These are phyloP conservation scores for Sesia apiformis DNA, from an alignment of 2,888 invertebrate genomes.

Conservation along the genomic window DNA sequence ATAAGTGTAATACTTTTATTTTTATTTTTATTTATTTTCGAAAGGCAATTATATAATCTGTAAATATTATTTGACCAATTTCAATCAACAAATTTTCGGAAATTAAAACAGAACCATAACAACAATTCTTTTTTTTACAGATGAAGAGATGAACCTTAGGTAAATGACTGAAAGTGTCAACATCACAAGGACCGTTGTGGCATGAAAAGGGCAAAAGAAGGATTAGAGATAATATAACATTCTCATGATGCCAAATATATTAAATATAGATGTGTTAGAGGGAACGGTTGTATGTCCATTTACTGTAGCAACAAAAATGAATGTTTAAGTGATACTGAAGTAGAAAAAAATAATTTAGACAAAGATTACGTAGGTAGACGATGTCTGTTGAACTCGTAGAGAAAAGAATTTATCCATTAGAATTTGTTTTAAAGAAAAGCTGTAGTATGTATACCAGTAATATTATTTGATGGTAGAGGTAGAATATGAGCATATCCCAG, in stretches of 20 bases:
- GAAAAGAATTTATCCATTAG: constrained; percentile 45
- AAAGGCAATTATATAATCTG: no score
- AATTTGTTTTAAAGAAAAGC: constrained; percentile 27
- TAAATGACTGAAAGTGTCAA: constrained; percentile 25
- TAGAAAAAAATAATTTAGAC: constrained; percentile 12
- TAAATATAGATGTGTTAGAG: constrained; percentile 46
- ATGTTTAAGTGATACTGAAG: constrained; percentile 28
- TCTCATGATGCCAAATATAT: constrained; percentile 62
- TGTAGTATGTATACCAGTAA: constrained; percentile 4
- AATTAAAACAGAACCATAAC: background rate
- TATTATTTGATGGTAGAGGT: background rate
- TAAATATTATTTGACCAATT: no score
- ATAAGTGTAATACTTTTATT: no score
- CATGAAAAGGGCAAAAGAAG: background rate
- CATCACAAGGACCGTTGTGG: constrained; percentile 10
- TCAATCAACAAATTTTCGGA: background rate
- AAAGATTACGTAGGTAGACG: constrained; percentile 20
- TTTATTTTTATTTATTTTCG: no score
- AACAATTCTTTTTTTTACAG: constrained; percentile 21
- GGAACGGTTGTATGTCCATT: constrained; percentile 67
- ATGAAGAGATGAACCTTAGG: constrained; percentile 46
- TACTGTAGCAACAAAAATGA: constrained; percentile 51
- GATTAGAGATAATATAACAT: background rate
- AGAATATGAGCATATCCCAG: background rate
- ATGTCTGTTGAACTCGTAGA: constrained; percentile 42